Percentiles rank a stretch among this genome's conserved stretches.
phyloP scores from a whole-genome alignment of 2,797 vertebrate genomes.

The Euthynnus affinis region DNA sequence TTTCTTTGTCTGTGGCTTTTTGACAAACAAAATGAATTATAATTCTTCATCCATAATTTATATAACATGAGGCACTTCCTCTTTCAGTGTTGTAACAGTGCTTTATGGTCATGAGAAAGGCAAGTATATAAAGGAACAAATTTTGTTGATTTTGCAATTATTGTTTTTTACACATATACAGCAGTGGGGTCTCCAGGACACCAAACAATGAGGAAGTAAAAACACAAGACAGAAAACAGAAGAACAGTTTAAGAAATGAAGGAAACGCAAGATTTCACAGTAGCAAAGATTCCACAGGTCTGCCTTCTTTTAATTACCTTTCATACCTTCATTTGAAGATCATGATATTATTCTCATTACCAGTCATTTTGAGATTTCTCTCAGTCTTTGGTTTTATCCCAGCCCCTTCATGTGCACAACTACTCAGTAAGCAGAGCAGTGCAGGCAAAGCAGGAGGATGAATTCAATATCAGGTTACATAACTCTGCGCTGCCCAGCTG shows the following conservation, averaged over 20 bases:
- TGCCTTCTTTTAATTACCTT: background rate
- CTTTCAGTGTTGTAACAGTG: background rate
- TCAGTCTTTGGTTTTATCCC: background rate
- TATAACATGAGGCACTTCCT: background rate
- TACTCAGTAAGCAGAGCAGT: slow-evolving; percentile 30
- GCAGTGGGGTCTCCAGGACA: background rate
- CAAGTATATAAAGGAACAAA: background rate
- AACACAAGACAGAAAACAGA: background rate
- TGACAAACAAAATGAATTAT: background rate
- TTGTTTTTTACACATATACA: background rate
- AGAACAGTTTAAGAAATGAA: background rate
- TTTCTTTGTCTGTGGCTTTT: background rate
- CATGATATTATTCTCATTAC: background rate
- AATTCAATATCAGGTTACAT: slow-evolving; percentile 66
- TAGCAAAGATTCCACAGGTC: background rate
- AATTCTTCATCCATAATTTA: background rate
- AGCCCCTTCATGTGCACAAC: slow-evolving; percentile 10
- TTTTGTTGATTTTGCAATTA: background rate
- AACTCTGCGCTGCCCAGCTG: slow-evolving; percentile 63
- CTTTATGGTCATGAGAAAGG: background rate
- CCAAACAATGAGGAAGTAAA: background rate
- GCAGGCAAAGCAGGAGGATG: slow-evolving; percentile 30
- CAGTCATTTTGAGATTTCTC: background rate
- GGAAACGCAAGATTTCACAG: background rate
- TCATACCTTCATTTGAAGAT: background rate